These are phyloP conservation scores for Cyprinodon diabolis DNA, from an alignment of 2,797 vertebrate genomes.

Conservation along the genomic window DNA sequence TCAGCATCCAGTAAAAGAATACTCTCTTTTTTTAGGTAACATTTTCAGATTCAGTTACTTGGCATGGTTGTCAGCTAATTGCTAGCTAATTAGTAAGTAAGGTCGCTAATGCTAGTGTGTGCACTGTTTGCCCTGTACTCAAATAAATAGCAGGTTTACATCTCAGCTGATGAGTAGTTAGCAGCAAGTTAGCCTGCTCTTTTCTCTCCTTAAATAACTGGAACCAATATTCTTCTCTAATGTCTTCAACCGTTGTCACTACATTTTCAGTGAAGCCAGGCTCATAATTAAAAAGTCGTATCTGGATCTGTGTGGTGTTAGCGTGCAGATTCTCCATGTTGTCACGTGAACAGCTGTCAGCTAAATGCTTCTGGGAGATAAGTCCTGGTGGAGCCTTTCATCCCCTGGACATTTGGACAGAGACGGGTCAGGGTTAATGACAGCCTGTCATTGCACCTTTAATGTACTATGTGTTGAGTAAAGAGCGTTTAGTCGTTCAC, in stretches of 20 bases:
- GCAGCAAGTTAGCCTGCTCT: background rate
- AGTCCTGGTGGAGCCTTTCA: constrained; percentile 67
- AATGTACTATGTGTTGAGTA: constrained; percentile 78
- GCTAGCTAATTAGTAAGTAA: no score
- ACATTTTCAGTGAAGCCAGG: background rate
- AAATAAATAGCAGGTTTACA: background rate
- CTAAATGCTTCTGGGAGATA: constrained; percentile 63
- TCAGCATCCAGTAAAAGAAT: no score
- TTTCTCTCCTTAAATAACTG: background rate
- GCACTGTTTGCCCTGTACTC: background rate
- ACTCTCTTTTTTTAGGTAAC: background rate
- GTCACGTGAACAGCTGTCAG: constrained; percentile 46
- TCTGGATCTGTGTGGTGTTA: constrained; percentile 48
- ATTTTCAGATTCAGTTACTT: no score
- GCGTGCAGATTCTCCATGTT: constrained; percentile 33
- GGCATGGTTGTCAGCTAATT: no score
- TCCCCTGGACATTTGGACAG: constrained; percentile 66
- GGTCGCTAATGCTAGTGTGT: no score
- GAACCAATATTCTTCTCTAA: background rate
- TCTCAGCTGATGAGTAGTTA: background rate
- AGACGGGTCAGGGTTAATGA: constrained; percentile 78
- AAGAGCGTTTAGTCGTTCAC: constrained; percentile 46
- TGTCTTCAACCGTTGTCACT: background rate
- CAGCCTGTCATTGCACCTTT: constrained; percentile 71
- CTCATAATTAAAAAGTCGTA: background rate